Evolutionary conservation across 1,140 invertebrate species (phyloP).

Genomic region (Sitodiplosis mosellana): DNA sequence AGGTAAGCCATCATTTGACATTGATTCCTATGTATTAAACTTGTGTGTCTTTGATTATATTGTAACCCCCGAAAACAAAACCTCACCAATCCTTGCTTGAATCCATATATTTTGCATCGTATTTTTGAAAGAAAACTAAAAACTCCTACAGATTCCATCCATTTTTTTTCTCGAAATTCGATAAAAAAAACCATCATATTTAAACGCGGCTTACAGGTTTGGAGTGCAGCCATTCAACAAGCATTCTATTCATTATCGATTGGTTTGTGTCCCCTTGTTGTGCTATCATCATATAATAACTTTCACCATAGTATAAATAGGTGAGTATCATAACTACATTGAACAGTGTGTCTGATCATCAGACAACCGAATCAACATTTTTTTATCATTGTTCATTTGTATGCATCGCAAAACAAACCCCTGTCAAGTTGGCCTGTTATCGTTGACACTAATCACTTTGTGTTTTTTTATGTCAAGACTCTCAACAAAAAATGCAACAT

Average conservation of each 20-base stretch:
- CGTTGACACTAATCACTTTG: not conserved
- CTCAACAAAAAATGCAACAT: not conserved
- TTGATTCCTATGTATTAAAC: not conserved
- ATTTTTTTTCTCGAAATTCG: not conserved
- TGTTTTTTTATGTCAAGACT: not conserved
- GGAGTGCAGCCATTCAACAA: no score
- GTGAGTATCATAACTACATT: not conserved
- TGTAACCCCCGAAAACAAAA: not conserved
- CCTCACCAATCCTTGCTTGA: not conserved
- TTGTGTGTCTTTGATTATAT: not conserved
- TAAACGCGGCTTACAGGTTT: no score
- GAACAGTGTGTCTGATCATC: not conserved
- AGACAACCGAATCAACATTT: not conserved
- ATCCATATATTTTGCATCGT: not conserved
- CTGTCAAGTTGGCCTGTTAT: not conserved
- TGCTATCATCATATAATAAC: no score
- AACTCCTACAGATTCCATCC: not conserved
- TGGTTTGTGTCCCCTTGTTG: no score
- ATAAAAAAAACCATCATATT: not conserved
- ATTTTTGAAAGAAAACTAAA: not conserved
- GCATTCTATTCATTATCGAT: no score
- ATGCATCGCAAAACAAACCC: not conserved
- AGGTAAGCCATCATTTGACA: slow-evolving; percentile 1
- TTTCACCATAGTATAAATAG: no score
- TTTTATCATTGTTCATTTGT: not conserved